A percentile compares a stretch with the other conserved stretches of the same genome.
phyloP scores from a whole-genome alignment of 2,888 invertebrate species.

The Alentia gelatinosa region DNA sequence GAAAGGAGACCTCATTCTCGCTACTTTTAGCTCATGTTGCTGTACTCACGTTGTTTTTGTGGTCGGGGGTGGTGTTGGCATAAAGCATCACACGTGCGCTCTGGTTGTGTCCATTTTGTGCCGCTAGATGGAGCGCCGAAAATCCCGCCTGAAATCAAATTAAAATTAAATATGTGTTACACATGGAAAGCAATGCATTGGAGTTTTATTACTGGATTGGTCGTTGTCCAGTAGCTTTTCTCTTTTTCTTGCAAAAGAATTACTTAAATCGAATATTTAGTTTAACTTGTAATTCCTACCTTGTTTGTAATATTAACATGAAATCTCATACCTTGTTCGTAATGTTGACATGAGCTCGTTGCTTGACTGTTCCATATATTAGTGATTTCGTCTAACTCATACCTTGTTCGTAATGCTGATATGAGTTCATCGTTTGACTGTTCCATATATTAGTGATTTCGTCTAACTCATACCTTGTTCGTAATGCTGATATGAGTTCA shows the following conservation, averaged over 20 bases:
- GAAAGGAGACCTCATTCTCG: too few species aligned
- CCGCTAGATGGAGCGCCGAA: constrained; percentile 95
- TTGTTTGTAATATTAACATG: too few species aligned
- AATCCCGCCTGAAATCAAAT: constrained; percentile 87
- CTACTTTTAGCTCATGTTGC: too few species aligned
- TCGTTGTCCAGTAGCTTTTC: too few species aligned
- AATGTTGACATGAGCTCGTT: neutral
- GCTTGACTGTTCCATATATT: neutral
- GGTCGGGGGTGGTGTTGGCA: constrained; percentile 92
- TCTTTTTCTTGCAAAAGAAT: too few species aligned
- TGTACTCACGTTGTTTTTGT: constrained; percentile 91
- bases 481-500: neutral
- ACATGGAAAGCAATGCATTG: too few species aligned
- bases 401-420: too few species aligned
- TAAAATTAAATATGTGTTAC: constrained; percentile 2
- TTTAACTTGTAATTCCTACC: too few species aligned
- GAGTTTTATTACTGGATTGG: too few species aligned
- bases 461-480: neutral
- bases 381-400: neutral
- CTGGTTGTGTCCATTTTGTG: constrained; percentile 98
- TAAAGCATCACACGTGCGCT: constrained; percentile 92
- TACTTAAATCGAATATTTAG: too few species aligned
- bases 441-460: neutral
- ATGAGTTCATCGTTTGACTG: neutral
- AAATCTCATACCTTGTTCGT: too few species aligned